phyloP scores from a whole-genome alignment of 2,888 invertebrate genomes.

The Tetragonula carbonaria region DNA sequence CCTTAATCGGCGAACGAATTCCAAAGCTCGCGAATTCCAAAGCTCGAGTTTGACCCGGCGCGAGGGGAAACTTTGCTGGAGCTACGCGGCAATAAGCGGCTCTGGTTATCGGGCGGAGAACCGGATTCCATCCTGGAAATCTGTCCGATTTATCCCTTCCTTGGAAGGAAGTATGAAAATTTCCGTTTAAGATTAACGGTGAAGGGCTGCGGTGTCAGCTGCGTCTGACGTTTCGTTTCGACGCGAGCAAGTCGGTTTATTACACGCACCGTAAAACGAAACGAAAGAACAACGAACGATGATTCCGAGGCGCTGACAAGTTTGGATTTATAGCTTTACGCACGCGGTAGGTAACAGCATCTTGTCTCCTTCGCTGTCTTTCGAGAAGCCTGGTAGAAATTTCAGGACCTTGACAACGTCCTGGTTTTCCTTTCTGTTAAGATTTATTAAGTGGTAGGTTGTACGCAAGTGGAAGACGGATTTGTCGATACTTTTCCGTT shows the following conservation, averaged over 20 bases:
- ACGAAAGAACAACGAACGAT: slow-evolving; percentile 49
- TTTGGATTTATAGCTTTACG: slow-evolving; percentile 43
- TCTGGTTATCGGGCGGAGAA: slow-evolving; percentile 18
- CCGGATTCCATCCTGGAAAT: slow-evolving; percentile 20
- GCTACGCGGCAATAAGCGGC: neutral
- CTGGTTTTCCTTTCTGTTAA: neutral
- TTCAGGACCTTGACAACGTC: neutral
- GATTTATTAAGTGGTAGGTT: no score
- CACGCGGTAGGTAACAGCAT: slow-evolving; percentile 32
- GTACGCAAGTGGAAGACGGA: no score
- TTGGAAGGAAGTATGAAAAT: slow-evolving; percentile 34
- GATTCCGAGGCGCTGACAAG: slow-evolving; percentile 35
- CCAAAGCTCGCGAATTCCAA: slow-evolving; percentile 54
- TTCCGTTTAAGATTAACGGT: slow-evolving; percentile 49
- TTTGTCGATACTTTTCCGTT: no score
- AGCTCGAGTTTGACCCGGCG: slow-evolving; percentile 46
- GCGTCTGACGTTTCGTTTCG: slow-evolving; percentile 44
- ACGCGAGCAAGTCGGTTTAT: slow-evolving; percentile 39
- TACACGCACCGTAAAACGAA: slow-evolving; percentile 38
- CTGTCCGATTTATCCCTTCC: slow-evolving; percentile 24
- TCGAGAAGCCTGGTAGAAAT: neutral
- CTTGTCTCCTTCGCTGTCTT: neutral
- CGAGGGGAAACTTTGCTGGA: slow-evolving; percentile 45
- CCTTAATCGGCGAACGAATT: slow-evolving; percentile 47
- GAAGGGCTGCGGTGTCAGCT: slow-evolving; percentile 35